Conservation (phyloP, 2,888 invertebrate species). For the Eumerus sabulonum region DNA sequence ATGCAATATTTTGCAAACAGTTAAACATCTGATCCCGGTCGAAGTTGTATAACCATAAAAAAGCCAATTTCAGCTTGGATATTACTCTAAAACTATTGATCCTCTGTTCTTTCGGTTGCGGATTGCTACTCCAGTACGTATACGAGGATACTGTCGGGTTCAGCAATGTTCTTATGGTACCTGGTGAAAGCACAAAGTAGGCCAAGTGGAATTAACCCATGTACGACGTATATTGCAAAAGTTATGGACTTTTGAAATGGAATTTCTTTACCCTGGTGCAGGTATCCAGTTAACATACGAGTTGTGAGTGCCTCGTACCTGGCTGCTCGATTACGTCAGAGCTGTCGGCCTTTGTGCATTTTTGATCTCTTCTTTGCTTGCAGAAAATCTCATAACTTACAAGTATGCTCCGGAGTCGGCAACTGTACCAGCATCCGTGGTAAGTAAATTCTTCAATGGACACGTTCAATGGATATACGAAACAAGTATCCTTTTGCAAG, state of each 20-base stretch:
- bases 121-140: too few relatives aligned
- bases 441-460: too few relatives aligned
- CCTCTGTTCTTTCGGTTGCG: not conserved
- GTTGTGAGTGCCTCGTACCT: not conserved
- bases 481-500: too few relatives aligned
- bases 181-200: constrained; percentile 14
- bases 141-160: too few relatives aligned
- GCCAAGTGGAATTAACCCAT: constrained; percentile 25
- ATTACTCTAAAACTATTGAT: constrained; percentile 15
- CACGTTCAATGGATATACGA: too few relatives aligned
- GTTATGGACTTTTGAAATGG: constrained; percentile 28
- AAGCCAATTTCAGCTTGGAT: constrained; percentile 13
- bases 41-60: not conserved
- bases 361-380: too few relatives aligned
- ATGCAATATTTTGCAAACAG: constrained; percentile 33
- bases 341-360: too few relatives aligned
- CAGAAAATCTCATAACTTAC: too few relatives aligned
- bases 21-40: constrained; percentile 18
- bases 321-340: too few relatives aligned
- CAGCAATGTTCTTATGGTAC: not conserved
- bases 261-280: constrained; percentile 5
- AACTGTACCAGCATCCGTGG: too few relatives aligned
- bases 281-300: constrained; percentile 5
- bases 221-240: constrained; percentile 47
- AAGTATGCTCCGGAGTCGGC: too few relatives aligned